Conservation (phyloP, 2,888 invertebrate species). For the Microctonus hyperodae region DNA sequence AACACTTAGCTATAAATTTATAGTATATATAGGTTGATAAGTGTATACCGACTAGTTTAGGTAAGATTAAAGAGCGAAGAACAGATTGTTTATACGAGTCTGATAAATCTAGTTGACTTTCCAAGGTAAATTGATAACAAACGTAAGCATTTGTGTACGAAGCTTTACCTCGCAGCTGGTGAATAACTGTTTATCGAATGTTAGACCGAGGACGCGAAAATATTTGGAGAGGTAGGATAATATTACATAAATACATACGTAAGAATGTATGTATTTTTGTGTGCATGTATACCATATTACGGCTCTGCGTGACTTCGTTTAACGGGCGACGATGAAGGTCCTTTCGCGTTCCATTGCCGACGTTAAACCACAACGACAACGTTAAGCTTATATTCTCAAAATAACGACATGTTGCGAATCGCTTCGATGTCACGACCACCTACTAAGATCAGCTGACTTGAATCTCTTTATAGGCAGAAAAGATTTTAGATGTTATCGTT, state of each 20-base stretch:
- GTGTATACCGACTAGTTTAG: neutral
- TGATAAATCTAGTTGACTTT: constrained; percentile 14
- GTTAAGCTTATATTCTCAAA: neutral
- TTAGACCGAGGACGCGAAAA: constrained; percentile 2
- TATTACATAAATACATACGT: neutral
- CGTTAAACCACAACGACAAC: neutral
- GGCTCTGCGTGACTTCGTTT: constrained; percentile 13
- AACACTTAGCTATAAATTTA: neutral
- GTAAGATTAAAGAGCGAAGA: neutral
- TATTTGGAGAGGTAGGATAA: neutral
- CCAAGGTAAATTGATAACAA: constrained; percentile 19
- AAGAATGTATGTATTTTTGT: neutral
- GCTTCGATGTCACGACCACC: constrained; percentile 12
- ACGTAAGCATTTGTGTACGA: neutral
- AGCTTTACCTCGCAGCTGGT: neutral
- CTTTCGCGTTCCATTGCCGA: neutral
- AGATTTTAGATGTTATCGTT: constrained; percentile 13
- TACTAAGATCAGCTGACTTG: neutral
- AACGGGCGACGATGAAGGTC: constrained; percentile 6
- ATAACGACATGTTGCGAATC: neutral
- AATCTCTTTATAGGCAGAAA: neutral
- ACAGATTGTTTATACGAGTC: constrained; percentile 15
- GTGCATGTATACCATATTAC: neutral
- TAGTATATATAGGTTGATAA: neutral
- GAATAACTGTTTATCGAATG: neutral